A percentile compares a stretch with the other conserved stretches of the same genome.
These are phyloP conservation scores for Pyrgilauda ruficollis DNA, from an alignment of 2,113 vertebrate genomes.

Conservation along the genomic window DNA sequence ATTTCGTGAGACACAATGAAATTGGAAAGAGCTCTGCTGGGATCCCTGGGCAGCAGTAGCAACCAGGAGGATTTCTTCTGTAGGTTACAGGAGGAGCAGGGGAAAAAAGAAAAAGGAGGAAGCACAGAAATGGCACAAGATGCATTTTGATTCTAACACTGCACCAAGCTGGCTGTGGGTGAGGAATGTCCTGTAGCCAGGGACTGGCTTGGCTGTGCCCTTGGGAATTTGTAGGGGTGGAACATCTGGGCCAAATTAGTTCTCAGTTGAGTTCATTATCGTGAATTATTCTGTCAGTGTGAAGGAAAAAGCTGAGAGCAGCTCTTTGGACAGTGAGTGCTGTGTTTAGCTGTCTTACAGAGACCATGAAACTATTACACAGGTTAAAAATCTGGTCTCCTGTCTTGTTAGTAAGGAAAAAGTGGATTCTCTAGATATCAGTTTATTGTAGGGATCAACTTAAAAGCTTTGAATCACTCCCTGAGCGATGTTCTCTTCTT, in stretches of 20 bases:
- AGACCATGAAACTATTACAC: neutral
- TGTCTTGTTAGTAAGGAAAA: neutral
- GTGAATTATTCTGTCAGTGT: neutral
- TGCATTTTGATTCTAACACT: neutral
- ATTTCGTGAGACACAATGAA: neutral
- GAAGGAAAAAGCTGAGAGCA: neutral
- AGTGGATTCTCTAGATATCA: neutral
- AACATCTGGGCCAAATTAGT: neutral
- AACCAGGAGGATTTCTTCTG: neutral
- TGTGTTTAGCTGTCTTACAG: neutral
- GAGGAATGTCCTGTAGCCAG: neutral
- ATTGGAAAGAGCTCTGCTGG: neutral
- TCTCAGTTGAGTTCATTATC: fast-evolving
- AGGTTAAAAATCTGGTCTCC: neutral
- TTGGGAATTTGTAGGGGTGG: neutral
- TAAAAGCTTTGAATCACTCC: neutral
- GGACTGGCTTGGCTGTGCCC: neutral
- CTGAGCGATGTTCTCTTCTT: neutral
- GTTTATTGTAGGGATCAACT: neutral
- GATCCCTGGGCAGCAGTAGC: neutral
- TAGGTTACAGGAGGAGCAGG: neutral
- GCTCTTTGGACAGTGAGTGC: neutral
- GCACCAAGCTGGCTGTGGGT: neutral
- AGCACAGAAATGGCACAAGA: neutral
- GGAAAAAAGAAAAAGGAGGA: fast-evolving